These are phyloP conservation scores for Dasypogon diadema DNA, from an alignment of 2,888 invertebrate genomes.

Conservation along the genomic window DNA sequence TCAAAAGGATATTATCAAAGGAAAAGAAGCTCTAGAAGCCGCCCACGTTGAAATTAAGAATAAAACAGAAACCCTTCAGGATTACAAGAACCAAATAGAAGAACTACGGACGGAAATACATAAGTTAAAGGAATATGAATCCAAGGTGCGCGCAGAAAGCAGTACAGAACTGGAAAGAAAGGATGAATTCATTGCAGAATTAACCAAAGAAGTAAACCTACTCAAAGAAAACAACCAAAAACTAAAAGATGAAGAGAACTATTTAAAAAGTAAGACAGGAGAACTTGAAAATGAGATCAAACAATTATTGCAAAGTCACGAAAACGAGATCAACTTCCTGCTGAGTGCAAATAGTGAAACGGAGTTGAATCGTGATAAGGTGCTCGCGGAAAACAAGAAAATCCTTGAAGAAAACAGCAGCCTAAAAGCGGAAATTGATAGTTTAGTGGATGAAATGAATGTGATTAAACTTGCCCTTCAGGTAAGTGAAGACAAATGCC, in stretches of 20 bases:
- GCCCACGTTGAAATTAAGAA: constrained; percentile 70
- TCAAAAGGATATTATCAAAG: constrained; percentile 69
- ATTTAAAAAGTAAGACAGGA: constrained; percentile 58
- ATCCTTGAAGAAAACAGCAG: constrained; percentile 55
- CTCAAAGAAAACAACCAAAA: constrained; percentile 62
- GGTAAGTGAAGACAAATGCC: constrained; percentile 59
- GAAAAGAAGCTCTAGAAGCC: constrained; percentile 67
- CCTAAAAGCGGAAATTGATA: constrained; percentile 57
- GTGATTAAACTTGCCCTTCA: constrained; percentile 60
- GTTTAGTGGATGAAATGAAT: constrained; percentile 60
- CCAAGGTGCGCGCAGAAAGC: constrained; percentile 62
- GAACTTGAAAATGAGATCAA: constrained; percentile 56
- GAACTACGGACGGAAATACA: constrained; percentile 69
- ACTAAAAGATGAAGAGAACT: constrained; percentile 61
- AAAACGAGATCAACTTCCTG: constrained; percentile 55
- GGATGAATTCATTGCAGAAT: constrained; percentile 62
- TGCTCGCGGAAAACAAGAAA: constrained; percentile 50
- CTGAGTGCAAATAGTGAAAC: constrained; percentile 52
- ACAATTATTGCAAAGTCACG: constrained; percentile 55
- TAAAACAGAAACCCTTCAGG: constrained; percentile 70
- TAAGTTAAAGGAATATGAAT: constrained; percentile 65
- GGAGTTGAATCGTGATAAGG: constrained; percentile 51
- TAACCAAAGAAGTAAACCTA: constrained; percentile 61
- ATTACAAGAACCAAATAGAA: constrained; percentile 70
- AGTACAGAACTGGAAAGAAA: constrained; percentile 60